Evolutionary conservation across 2,888 invertebrate genomes (phyloP).

Genomic region (Lacanobia oleracea): DNA sequence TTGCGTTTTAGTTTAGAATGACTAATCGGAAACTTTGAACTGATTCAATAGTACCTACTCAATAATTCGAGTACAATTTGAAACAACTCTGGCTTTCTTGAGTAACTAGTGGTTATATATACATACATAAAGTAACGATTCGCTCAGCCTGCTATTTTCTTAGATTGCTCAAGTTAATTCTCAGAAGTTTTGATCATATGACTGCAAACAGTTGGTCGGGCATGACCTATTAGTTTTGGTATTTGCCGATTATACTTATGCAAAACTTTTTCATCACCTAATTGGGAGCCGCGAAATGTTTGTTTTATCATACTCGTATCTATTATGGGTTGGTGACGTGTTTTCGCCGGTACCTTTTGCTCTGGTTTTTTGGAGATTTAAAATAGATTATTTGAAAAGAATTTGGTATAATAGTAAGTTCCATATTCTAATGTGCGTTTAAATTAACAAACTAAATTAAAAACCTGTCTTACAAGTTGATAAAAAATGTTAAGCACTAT

Average conservation of each 20-base stretch:
- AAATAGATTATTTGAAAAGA: neutral
- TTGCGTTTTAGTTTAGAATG: neutral
- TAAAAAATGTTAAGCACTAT: neutral
- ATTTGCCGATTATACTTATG: conserved; percentile 50
- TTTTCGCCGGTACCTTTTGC: neutral
- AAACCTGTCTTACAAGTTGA: neutral
- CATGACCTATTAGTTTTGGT: conserved; percentile 60
- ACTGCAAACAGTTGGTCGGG: conserved; percentile 45
- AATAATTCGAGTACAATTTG: conserved; percentile 20
- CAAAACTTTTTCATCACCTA: conserved; percentile 33
- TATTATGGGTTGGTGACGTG: conserved; percentile 28
- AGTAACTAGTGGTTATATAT: conserved; percentile 24
- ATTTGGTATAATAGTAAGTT: neutral
- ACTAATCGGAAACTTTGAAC: conserved; percentile 9
- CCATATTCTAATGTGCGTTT: neutral
- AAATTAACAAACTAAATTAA: neutral
- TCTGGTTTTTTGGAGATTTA: conserved; percentile 9
- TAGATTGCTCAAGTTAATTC: conserved; percentile 60
- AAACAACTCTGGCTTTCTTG: conserved; percentile 23
- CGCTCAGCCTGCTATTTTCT: conserved; percentile 49
- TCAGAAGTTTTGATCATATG: conserved; percentile 60
- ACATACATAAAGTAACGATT: conserved; percentile 41
- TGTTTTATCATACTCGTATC: conserved; percentile 3
- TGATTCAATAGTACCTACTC: conserved; percentile 10
- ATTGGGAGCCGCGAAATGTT: conserved; percentile 13